Evolutionary conservation across 1,140 invertebrate genomes (phyloP), one percentile per base, ranked within the genome.

Genomic region (Oryzaephilus surinamensis): DNA sequence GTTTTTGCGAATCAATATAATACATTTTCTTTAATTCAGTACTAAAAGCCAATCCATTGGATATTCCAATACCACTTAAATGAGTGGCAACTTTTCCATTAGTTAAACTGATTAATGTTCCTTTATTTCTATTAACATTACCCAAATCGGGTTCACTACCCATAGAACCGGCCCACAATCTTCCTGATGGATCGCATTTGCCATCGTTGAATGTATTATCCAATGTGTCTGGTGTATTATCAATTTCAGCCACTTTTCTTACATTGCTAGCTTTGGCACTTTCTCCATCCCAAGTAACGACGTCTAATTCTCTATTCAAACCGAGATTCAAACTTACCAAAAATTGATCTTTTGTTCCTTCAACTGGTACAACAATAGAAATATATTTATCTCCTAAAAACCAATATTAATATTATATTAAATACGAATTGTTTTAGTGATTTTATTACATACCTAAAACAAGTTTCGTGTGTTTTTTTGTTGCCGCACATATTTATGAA

Each of bases 11-110:
- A 57, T 88, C 82, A 2, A 82, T 79, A 53, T 80, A 85, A 57
- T 84, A 88, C 60, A 86, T 74, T 8, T 72, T 74, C 15, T 73
- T 74, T 34, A 74, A 68, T 32, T 76, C 67, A 2, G 62, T 50
- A 48, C 76, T 77, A 85, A 86, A 92, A 4, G 77, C 77, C 3
- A 91, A 57, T 0, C 88, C 87, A 56, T 92, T 93, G 10, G 83
- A 81, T 38, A 89, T 79, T 26, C 70, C 66, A 13, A 84, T 65
- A 46, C 68, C 52, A 40, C 44, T 51, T 32, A 51, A 65, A 37
- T 62, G 51, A 26, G 45, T 49, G 6, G 50, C 8, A 24, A 30
- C 11, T 16, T 44, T 36, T 11, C 37, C 28, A 10, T 39, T 36
- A 16, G 28, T 15, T 4, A 50, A 38, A 31, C 46, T 45, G 31